Evolutionary conservation across 2,888 invertebrate genomes (phyloP).

Genomic region (Ephialtes manifestator): DNA sequence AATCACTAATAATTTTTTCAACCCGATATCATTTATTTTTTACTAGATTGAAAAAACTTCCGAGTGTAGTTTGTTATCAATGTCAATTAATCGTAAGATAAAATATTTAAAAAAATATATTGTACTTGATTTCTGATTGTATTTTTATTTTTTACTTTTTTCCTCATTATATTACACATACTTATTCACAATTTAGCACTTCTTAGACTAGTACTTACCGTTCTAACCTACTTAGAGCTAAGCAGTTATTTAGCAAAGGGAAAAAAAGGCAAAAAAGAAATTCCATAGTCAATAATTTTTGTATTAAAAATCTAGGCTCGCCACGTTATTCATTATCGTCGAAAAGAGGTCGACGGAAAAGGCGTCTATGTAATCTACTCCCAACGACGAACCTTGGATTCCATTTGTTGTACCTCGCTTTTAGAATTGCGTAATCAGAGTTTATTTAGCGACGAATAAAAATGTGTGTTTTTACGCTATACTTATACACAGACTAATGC

Average conservation of each 20-base stretch:
- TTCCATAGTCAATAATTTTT: constrained; percentile 6
- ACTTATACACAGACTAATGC: constrained; percentile 23
- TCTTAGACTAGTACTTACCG: not conserved
- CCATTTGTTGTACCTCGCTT: constrained; percentile 8
- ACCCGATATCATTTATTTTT: not conserved
- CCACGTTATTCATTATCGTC: constrained; percentile 9
- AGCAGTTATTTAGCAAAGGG: not conserved
- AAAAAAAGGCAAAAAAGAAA: not conserved
- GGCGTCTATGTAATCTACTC: constrained; percentile 49
- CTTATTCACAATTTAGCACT: not conserved
- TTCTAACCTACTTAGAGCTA: not conserved
- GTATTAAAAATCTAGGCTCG: not conserved
- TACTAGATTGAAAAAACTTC: not conserved
- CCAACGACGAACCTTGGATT: constrained; percentile 53
- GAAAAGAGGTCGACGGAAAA: constrained; percentile 52
- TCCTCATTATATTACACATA: not conserved
- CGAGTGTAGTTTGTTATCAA: not conserved
- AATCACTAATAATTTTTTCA: not conserved
- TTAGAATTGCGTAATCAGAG: constrained; percentile 34
- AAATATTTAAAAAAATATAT: not conserved
- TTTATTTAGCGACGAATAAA: constrained; percentile 43
- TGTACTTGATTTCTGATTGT: not conserved
- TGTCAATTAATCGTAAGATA: not conserved
- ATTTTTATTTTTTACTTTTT: not conserved
- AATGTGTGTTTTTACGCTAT: constrained; percentile 42